Percentiles rank a stretch among this genome's conserved stretches.
Evolutionary conservation across 1,140 invertebrate genomes (phyloP).

Genomic region (Hormaphis cornu): DNA sequence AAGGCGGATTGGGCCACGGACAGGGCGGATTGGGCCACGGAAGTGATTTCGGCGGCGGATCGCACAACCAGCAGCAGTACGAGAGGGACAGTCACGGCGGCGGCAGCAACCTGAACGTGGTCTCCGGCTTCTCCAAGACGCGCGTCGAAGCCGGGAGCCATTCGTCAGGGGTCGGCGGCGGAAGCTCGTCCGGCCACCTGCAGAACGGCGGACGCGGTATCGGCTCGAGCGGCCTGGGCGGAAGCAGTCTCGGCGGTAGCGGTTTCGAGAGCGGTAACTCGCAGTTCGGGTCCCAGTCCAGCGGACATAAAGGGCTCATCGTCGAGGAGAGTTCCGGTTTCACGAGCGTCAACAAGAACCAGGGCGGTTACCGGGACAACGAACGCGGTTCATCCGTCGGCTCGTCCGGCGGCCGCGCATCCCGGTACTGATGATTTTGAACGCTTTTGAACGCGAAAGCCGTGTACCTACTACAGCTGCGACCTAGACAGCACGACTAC

Average conservation of each 20-base stretch:
- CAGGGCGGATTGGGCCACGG: not conserved
- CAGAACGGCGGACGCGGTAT: not conserved
- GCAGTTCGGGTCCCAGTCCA: not conserved
- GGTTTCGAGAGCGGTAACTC: not conserved
- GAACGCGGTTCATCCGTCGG: not conserved
- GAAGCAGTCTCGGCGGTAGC: not conserved
- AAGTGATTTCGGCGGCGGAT: not conserved
- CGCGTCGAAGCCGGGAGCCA: not conserved
- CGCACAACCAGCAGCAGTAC: not conserved
- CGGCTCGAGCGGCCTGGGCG: not conserved
- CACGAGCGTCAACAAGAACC: not conserved
- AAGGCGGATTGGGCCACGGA: not conserved
- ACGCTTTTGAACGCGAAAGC: too few relatives aligned
- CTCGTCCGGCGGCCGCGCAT: not conserved
- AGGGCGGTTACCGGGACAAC: not conserved
- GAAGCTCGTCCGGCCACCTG: not conserved
- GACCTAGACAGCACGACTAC: too few relatives aligned
- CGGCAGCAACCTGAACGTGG: not conserved
- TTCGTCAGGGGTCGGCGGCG: not conserved
- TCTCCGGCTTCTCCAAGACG: not conserved
- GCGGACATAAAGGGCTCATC: not conserved
- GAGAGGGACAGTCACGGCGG: not conserved
- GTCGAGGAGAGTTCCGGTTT: not conserved
- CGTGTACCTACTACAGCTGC: too few relatives aligned
- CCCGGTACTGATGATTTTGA: not conserved